Conservation (phyloP, 1,140 invertebrate genomes). For the Agraylea sexmaculata region DNA sequence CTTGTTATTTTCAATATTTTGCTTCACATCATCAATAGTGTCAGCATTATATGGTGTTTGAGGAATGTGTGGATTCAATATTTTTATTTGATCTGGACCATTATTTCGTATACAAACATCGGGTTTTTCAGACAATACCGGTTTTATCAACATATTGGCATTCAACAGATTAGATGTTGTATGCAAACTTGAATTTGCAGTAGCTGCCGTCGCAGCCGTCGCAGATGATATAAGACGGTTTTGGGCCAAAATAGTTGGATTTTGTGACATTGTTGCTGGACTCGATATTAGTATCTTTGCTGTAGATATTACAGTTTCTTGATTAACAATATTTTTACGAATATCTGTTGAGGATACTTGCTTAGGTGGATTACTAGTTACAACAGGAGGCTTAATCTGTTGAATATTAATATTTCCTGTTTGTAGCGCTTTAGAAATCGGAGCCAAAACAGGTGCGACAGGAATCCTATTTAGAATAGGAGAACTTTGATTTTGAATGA, state of each 20-base stretch:
- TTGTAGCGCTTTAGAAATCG: slow-evolving; percentile 42
- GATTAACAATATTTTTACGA: slow-evolving; percentile 25
- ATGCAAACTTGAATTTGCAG: slow-evolving; percentile 29
- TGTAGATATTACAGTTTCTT: slow-evolving; percentile 27
- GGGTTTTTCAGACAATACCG: slow-evolving; percentile 11
- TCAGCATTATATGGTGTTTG: no score
- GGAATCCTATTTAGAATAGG: slow-evolving; percentile 38
- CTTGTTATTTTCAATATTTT: no score
- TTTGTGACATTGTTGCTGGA: slow-evolving; percentile 27
- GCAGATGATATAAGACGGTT: slow-evolving; percentile 36
- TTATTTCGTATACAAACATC: slow-evolving; percentile 6
- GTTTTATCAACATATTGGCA: slow-evolving; percentile 11
- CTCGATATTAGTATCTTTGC: slow-evolving; percentile 37
- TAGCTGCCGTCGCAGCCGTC: slow-evolving; percentile 28
- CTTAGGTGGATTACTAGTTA: slow-evolving; percentile 26
- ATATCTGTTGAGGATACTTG: slow-evolving; percentile 23
- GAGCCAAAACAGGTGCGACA: slow-evolving; percentile 40
- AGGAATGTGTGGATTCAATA: no score
- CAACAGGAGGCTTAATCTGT: slow-evolving; percentile 29
- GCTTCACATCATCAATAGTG: no score
- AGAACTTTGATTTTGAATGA: slow-evolving; percentile 33
- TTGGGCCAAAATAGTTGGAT: slow-evolving; percentile 33
- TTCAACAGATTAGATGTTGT: slow-evolving; percentile 10
- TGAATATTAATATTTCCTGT: slow-evolving; percentile 35
- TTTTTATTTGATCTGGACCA: slow-evolving; percentile 15